Base-by-base conservation (phyloP, 2,888 invertebrate species). In the Yponomeuta malinellus region DNA sequence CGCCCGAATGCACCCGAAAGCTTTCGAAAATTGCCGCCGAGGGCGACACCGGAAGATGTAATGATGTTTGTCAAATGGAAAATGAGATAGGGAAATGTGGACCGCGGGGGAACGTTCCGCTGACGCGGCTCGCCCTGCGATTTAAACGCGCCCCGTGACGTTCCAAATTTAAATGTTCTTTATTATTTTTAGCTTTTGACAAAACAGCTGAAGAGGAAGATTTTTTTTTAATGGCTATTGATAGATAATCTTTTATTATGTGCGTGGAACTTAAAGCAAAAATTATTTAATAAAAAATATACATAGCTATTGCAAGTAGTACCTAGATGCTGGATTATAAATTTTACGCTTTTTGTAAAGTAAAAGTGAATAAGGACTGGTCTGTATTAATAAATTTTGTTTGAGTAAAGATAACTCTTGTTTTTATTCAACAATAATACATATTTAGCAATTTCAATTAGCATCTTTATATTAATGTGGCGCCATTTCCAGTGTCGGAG, bases 51-150 rank as follows among this genome's bases (percentile, higher is more conserved):
- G 90, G 89, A 89, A 89, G 86, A 87, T 87, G 89, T 90, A 91
- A 90, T 91, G 91, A 90, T 90, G 92, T 90, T 90, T 91, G 92
- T 90, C 91, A 91, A 91, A 92, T 91, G 91, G 91, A 91, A 92
- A 92, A 92, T 91, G 90, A 90, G 91, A 91, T 91, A 92, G 92
- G 91, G 91, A 91, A 90, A 89, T 87, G 89, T 87, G 78, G 84
- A 81, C 81, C 80, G 84, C 80, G 80, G 86, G 83, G 52, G 86
- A 87, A 87, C 87, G 87, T 88, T 86, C 83, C 76, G 86, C 87
- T 86, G 86, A 88, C 81, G 79, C 29, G 72, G 48, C 74, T 77
- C 75, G 75, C 75, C 77, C 77, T 74, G 69, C 74, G 69, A 76
- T 80, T 74, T 73, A 71, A 71, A 72, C 71, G 71, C 75, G 73